These are phyloP conservation scores for Eubasilissa regina DNA, from an alignment of 1,140 invertebrate genomes.

Conservation along the genomic window DNA sequence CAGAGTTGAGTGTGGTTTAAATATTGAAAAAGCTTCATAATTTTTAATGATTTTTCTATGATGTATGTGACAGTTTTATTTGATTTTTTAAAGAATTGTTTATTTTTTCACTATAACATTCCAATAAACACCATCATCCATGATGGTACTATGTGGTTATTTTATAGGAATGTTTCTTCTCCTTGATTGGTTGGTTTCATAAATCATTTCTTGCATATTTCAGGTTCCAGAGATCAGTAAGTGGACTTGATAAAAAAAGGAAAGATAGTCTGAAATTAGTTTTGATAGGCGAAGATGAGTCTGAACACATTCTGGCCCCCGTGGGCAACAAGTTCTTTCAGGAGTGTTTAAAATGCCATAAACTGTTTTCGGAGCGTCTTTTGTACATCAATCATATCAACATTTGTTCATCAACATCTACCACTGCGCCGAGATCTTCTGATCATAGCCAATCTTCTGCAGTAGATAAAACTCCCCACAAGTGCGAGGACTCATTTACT, in stretches of 20 bases:
- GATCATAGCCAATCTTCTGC: background rate
- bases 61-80: no score
- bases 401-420: background rate
- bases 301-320: background rate
- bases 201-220: constrained; percentile 27
- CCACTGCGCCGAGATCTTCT: background rate
- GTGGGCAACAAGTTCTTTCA: background rate
- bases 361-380: background rate
- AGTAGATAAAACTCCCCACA: background rate
- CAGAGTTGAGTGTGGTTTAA: no score
- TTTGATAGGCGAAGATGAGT: constrained; percentile 23
- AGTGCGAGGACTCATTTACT: background rate
- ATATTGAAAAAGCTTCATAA: no score
- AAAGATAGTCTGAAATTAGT: constrained; percentile 1
- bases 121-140: no score
- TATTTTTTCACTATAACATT: no score
- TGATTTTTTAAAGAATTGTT: no score
- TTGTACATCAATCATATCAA: constrained; percentile 11
- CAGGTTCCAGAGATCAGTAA: constrained; percentile 29
- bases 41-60: no score
- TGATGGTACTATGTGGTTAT: no score
- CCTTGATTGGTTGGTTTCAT: background rate
- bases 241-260: constrained; percentile 1
- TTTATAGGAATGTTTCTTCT: no score
- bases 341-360: constrained; percentile 1